Base-by-base conservation (phyloP, 2,113 vertebrate genomes). In the Phalacrocorax aristotelis region DNA sequence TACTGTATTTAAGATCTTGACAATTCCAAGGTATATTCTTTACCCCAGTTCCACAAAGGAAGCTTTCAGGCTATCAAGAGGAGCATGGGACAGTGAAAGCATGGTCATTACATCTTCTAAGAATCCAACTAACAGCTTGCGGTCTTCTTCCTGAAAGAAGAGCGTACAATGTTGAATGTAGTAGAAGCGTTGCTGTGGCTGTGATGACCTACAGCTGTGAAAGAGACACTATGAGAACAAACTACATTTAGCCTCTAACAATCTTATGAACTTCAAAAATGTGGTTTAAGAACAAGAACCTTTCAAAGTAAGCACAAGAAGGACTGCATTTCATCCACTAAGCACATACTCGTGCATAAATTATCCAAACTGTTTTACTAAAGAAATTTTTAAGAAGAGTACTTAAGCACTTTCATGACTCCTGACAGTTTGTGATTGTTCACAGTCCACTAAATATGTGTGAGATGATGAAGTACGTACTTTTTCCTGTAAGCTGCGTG, bases 11-110 rank as follows among this genome's bases (percentile, higher is more conserved):
- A 54, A 54, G 13, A 58, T 51, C 22, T 60, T 84, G n/a, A 30
- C 9, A 76, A 85, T 21, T 20, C 15, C 49, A 55, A 88, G 61
- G 18, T 74, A 27, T 38, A 84, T 87, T 92, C 52, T 76, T 96
- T 98, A 99, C 99, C 99, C 99, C 76, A 99, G 98, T 98, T 99
- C 99, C 92, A 99, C 99, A 98, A 99, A 99, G n/a, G 99, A 99
- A 94, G 99, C 99, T 95, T 99, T 99, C 72, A 99, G 97, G 96
- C 99, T 99, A 89, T 99, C 99, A 23, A 99, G 98, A 94, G 99
- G 98, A 71, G 99, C 99, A 76, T 99, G 98, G 44, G 99, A 99
- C 38, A 99, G 95, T 15, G 99, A 99, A 72, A 99, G 98, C 79
- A 99, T 99, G 22, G 99, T 99, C 99, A 99, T 99, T 51, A 99